A percentile compares a stretch with the other conserved stretches of the same genome.
These are phyloP conservation scores for Mandrillus leucophaeus DNA, from an alignment of 2,113 vertebrate species.

Conservation along the genomic window DNA sequence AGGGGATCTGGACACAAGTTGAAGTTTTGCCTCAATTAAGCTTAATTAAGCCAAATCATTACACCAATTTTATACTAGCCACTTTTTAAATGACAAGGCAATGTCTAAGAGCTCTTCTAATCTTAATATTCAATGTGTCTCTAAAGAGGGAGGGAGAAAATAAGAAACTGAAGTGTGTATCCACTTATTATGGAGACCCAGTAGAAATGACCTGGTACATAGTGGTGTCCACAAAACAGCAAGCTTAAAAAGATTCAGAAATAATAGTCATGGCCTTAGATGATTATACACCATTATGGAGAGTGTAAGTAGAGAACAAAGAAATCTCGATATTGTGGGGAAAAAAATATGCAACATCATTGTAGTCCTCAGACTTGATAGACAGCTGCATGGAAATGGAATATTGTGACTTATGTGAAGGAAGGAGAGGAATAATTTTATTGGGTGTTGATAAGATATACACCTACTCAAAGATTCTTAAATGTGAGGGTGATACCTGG, in stretches of 20 bases:
- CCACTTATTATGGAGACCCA: neutral
- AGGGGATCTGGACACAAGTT: neutral
- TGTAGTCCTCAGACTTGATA: neutral
- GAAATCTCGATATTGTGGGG: neutral
- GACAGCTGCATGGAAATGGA: neutral
- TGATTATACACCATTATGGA: neutral
- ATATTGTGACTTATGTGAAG: neutral
- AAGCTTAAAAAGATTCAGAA: slow-evolving; percentile 10
- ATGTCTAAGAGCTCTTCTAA: neutral
- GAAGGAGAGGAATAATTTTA: neutral
- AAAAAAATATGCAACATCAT: neutral
- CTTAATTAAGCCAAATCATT: neutral
- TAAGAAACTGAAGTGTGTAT: neutral
- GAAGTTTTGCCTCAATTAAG: slow-evolving; percentile 12
- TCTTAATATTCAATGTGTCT: neutral
- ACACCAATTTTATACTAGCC: neutral
- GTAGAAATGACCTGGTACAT: neutral
- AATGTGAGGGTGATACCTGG: neutral
- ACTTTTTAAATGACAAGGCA: slow-evolving; percentile 41
- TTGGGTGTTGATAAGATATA: neutral
- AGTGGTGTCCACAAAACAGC: neutral
- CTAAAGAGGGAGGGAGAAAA: neutral
- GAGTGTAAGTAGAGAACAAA: neutral
- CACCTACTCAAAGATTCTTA: neutral
- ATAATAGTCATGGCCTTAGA: neutral